Evolutionary conservation across 2,888 invertebrate genomes (phyloP).

Genomic region (Lacanobia oleracea): DNA sequence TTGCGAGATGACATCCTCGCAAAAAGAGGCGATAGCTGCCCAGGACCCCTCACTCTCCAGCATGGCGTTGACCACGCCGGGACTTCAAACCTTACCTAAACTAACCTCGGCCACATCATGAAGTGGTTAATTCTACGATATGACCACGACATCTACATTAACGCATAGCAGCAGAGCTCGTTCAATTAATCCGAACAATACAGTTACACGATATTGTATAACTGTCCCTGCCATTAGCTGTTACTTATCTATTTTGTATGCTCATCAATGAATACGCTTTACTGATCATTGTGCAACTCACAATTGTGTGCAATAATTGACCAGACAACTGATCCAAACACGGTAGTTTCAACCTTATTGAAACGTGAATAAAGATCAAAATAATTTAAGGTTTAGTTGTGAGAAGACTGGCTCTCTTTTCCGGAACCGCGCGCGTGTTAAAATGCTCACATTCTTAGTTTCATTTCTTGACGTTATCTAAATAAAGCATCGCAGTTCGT

Average conservation of each 20-base stretch:
- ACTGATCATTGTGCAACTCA: conserved; percentile 57
- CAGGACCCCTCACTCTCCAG: too few relatives aligned
- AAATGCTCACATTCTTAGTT: conserved; percentile 48
- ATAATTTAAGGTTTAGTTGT: rapidly evolving
- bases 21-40: too few relatives aligned
- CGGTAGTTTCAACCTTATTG: conserved; percentile 16
- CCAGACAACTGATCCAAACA: conserved; percentile 17
- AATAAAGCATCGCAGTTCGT: conserved; percentile 56
- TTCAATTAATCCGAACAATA: conserved; percentile 28
- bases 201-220: conserved; percentile 23
- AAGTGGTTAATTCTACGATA: too few relatives aligned
- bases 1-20: too few relatives aligned
- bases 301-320: conserved; percentile 60
- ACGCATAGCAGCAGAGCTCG: conserved; percentile 4
- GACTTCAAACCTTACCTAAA: too few relatives aligned
- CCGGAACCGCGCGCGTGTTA: conserved; percentile 41
- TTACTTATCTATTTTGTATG: conserved; percentile 55
- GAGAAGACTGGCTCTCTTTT: conserved; percentile 35
- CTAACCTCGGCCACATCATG: too few relatives aligned
- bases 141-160: neutral
- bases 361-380: too few relatives aligned
- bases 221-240: conserved; percentile 30
- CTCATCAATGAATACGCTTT: conserved; percentile 61
- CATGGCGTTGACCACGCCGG: too few relatives aligned
- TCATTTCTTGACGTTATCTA: conserved; percentile 58